Conservation (phyloP, 92 coral and sea anemone species). For the Hydrozoanthus gracilis region DNA sequence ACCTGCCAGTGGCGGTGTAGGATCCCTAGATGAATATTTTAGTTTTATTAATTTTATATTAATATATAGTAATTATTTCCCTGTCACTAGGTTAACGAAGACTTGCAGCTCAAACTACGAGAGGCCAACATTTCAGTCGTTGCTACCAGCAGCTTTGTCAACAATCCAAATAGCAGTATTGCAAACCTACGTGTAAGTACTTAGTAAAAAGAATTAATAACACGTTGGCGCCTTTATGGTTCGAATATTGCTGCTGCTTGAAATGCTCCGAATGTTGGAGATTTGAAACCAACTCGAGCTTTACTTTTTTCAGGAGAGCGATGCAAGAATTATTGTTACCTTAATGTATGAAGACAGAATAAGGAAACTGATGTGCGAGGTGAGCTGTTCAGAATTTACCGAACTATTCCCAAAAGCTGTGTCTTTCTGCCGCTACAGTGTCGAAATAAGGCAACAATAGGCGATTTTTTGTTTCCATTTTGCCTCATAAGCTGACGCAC, state of each 20-base stretch:
- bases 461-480: too few relatives aligned
- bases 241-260: not conserved
- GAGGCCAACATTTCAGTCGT: conserved; percentile 48
- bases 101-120: conserved; percentile 54
- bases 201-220: not conserved
- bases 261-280: not conserved
- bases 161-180: conserved; percentile 57
- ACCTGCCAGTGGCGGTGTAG: too few relatives aligned
- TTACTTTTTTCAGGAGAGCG: conserved; percentile 56
- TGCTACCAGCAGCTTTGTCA: conserved; percentile 61
- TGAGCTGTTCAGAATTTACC: conserved; percentile 29
- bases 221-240: not conserved
- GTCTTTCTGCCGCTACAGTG: too few relatives aligned
- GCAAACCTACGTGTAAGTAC: conserved; percentile 49
- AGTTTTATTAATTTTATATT: too few relatives aligned
- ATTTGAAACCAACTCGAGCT: not conserved
- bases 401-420: not conserved
- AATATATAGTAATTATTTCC: not conserved
- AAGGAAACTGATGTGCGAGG: conserved; percentile 72
- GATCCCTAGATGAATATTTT: too few relatives aligned
- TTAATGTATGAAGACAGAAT: conserved; percentile 73
- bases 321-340: conserved; percentile 71
- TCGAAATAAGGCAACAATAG: too few relatives aligned
- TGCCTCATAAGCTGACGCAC: too few relatives aligned
- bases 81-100: conserved; percentile 65